These are phyloP conservation scores for Drosophila nigricruria DNA, from an alignment of 2,888 invertebrate species.

Conservation along the genomic window DNA sequence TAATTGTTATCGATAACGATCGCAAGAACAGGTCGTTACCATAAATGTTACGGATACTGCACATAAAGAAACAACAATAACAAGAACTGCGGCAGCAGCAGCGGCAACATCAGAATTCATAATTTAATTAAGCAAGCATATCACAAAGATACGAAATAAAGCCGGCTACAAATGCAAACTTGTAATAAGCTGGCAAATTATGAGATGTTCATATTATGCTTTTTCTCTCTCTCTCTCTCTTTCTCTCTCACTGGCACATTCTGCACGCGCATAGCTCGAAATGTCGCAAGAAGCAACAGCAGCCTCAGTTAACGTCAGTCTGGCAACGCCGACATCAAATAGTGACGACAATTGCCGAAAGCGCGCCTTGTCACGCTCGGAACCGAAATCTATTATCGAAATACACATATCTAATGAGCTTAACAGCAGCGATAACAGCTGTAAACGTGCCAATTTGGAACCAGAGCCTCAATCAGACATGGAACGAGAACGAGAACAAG, in stretches of 20 bases:
- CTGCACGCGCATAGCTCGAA: constrained; percentile 22
- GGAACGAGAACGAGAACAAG: constrained; percentile 4
- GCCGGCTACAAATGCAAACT: constrained; percentile 48
- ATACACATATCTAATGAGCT: constrained; percentile 76
- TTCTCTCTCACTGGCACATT: constrained; percentile 27
- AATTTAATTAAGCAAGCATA: constrained; percentile 11
- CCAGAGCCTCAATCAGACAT: constrained; percentile 8
- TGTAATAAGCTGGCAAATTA: constrained; percentile 55
- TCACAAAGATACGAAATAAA: constrained; percentile 30
- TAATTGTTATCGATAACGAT: constrained; percentile 15
- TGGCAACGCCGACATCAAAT: constrained; percentile 44
- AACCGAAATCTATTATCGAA: constrained; percentile 80
- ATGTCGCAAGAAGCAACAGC: constrained; percentile 51
- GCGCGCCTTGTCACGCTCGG: constrained; percentile 57
- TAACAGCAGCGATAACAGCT: constrained; percentile 22
- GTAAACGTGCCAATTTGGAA: constrained; percentile 44
- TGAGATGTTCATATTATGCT: constrained; percentile 63
- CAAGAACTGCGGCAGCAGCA: neutral
- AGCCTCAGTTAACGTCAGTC: constrained; percentile 28
- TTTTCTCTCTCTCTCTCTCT: constrained; percentile 56
- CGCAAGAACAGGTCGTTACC: neutral
- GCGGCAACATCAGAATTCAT: constrained; percentile 6
- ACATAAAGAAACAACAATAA: neutral
- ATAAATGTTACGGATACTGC: constrained; percentile 14
- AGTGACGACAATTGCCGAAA: constrained; percentile 44